Evolutionary conservation across 2,888 invertebrate species (phyloP), one percentile per base, ranked within the genome.

Genomic region (Sinelater perroti): DNA sequence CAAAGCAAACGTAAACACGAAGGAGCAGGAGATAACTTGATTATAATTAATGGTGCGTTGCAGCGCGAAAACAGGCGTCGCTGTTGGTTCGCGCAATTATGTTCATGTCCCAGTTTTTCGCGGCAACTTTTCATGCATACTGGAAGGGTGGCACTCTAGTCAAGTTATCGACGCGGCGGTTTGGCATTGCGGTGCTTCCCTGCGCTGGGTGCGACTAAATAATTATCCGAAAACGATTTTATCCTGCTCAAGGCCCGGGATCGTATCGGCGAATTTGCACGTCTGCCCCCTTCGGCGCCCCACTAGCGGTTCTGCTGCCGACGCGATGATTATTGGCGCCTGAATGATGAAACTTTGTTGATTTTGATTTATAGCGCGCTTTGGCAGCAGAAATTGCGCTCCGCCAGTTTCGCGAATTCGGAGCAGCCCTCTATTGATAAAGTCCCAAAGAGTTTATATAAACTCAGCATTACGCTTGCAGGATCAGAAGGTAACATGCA

Each of bases 11-110:
- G n/a, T n/a, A 21, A 38, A 21, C 38, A 11, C 6, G 21, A 17
- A 21, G 7, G 20, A 2, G 14, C 33, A 11, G 7, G 40, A 21
- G 24, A 21, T 24, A 20, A 24, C 13, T 24, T 40, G 24, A 40
- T 40, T 40, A 40, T 40, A 26, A 40, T 40, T 40, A 40, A 40
- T 40, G 21, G 40, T 13, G 13, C 13, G 24, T 24, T 40, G 24
- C 16, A 24, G 3, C 24, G 24, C 21, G 14, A 14, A 10, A 38
- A 21, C 24, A 21, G 24, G 24, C 24, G 24, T 24, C 24, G 24
- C 40, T 40, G 40, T 40, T 40, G 40, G 21, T 24, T 40, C 26
- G 11, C 2, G 21, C 24, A 40, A 40, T 40, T 40, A 40, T 16
- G 40, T 24, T n/a, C n/a, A n/a, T n/a, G n/a, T n/a, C n/a, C n/a